Base-by-base conservation (phyloP, 2,113 vertebrate genomes). In the Catharus minimus region DNA sequence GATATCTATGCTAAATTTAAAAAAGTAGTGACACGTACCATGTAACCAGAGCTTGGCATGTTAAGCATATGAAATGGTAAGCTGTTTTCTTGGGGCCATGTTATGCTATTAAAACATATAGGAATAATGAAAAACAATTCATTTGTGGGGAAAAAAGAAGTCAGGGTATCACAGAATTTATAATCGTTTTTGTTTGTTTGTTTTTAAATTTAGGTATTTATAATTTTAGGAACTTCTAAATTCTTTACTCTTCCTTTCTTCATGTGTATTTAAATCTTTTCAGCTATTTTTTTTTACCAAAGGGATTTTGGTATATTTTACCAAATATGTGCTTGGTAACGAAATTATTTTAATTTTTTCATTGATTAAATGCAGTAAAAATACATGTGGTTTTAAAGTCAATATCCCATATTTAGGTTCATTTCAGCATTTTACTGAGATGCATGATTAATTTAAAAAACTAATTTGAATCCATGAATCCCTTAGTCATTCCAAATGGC, bases 161-260 rank as follows among this genome's bases (percentile, higher is more conserved):
- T 52, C 55, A 55, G 1, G 1, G 4, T 44, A 64, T 68, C 0
- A 2, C 27, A 26, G 7, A 44, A 56, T 64, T 72, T 33, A 14
- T 17, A 49, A 4, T 4, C 10, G 26, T 47, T 46, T 47, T 50
- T 0, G 1, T 10, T 23, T 22, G 21, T 15, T 14, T 13, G 9
- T 18, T 33, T 39, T 62, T 28, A 27, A 17, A n/a, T 41, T 75
- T 72, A 30, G 8, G 43, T 71, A 75, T 56, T 47, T n/a, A 28
- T 60, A 41, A 27, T 36, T 84, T 44, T 58, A 65, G 16, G 32
- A 79, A 55, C 21, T 75, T 80, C n/a, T 27, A 16, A 33, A 41
- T 67, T 64, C 4, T 80, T 83, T 57, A 19, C 1, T 77, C 13
- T 80, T 75, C 5, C 4, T 69, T 90, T 62, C 28, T 72, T 83